These are phyloP conservation scores for Trachelipus rathkii DNA, from an alignment of 1,140 invertebrate species.

Conservation along the genomic window DNA sequence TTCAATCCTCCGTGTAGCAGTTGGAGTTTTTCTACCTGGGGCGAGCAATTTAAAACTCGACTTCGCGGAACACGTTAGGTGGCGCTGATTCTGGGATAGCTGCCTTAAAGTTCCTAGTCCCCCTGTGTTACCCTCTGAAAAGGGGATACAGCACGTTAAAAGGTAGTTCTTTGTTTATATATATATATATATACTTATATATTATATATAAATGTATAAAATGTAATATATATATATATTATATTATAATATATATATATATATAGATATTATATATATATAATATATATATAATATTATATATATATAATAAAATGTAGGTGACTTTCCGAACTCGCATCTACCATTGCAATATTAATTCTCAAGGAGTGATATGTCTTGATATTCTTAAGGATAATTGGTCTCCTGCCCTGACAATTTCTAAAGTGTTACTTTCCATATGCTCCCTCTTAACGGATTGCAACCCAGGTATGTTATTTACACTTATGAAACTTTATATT, in stretches of 20 bases:
- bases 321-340: constrained; percentile 94
- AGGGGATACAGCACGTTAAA: too few relatives aligned
- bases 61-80: too few relatives aligned
- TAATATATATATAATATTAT: not conserved
- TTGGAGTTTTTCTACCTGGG: too few relatives aligned
- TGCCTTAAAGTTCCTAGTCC: too few relatives aligned
- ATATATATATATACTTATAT: too few relatives aligned
- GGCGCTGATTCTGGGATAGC: too few relatives aligned
- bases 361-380: constrained; percentile 91
- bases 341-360: constrained; percentile 96
- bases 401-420: constrained; percentile 88
- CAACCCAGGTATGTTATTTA: constrained; percentile 73
- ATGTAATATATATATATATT: not conserved
- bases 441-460: constrained; percentile 92
- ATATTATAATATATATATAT: not conserved
- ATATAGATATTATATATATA: not conserved
- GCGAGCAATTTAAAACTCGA: too few relatives aligned
- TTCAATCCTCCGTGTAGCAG: too few relatives aligned
- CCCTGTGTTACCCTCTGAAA: too few relatives aligned
- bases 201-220: not conserved
- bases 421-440: constrained; percentile 87
- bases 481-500: not conserved
- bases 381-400: constrained; percentile 95
- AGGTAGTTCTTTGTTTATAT: too few relatives aligned
- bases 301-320: constrained; percentile 20